Conservation (phyloP, 1,140 invertebrate genomes). For the Dryas iulia region DNA sequence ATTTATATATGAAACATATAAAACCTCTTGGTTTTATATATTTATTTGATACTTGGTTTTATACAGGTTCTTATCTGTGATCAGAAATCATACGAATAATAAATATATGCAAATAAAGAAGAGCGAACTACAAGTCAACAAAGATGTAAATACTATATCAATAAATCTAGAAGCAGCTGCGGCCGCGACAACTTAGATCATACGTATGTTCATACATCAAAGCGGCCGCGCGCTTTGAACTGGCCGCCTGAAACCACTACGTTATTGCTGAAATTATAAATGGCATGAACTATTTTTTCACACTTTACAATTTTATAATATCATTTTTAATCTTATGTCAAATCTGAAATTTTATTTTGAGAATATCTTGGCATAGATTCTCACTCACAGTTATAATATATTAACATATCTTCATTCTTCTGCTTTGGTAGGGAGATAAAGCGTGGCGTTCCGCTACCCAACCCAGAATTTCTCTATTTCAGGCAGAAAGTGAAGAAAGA, state of each 20-base stretch:
- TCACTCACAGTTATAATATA: too few species aligned
- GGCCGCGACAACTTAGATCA: constrained; percentile 57
- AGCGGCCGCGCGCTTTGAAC: constrained; percentile 57
- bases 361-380: too few species aligned
- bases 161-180: constrained; percentile 53
- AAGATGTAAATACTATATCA: constrained; percentile 38
- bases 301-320: neutral
- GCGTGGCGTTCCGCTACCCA: too few species aligned
- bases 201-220: constrained; percentile 44
- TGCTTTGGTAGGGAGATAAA: too few species aligned
- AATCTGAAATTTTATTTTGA: too few species aligned
- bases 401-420: too few species aligned
- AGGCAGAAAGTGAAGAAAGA: too few species aligned
- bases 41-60: too few species aligned
- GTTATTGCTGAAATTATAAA: constrained; percentile 33
- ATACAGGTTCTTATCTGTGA: too few species aligned
- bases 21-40: too few species aligned
- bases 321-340: neutral
- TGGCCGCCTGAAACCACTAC: constrained; percentile 48
- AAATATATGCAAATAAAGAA: constrained; percentile 1
- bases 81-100: neutral
- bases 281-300: constrained; percentile 1
- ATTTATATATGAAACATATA: too few species aligned
- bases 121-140: constrained; percentile 37
- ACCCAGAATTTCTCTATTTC: too few species aligned